phyloP scores from a whole-genome alignment of 1,140 invertebrate species.

The Trichomalopsis sarcophagae region DNA sequence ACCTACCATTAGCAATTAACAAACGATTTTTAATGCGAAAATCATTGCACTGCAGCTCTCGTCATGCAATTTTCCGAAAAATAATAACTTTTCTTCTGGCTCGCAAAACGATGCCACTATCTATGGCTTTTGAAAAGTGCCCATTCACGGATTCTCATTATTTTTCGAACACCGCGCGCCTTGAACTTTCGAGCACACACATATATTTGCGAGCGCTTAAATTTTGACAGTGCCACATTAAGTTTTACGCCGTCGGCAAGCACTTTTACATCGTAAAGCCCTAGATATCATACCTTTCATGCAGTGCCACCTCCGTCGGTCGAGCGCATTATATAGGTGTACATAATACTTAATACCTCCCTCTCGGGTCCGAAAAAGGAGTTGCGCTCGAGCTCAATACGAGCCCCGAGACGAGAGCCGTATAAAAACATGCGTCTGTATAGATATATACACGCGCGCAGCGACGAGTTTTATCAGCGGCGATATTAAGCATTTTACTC shows the following conservation, averaged over 20 bases:
- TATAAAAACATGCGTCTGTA: not conserved
- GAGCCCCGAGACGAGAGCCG: not conserved
- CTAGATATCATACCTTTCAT: conserved; percentile 6
- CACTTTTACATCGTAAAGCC: conserved; percentile 26
- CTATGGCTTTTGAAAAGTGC: not conserved
- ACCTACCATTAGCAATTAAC: too few relatives aligned
- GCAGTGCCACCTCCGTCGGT: not conserved
- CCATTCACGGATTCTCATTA: not conserved
- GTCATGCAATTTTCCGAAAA: too few relatives aligned
- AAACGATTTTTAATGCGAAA: too few relatives aligned
- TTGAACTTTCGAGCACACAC: not conserved
- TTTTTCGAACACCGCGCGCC: too few relatives aligned
- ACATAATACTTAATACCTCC: conserved; percentile 40
- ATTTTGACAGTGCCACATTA: conserved; percentile 37
- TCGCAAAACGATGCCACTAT: not conserved
- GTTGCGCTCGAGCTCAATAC: not conserved
- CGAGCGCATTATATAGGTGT: not conserved
- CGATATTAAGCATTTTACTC: not conserved
- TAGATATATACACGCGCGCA: not conserved
- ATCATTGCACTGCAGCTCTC: too few relatives aligned
- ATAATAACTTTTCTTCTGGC: too few relatives aligned
- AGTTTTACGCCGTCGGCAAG: conserved; percentile 38
- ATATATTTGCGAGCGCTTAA: conserved; percentile 20
- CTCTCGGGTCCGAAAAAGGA: conserved; percentile 7
- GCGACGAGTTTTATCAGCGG: not conserved